Evolutionary conservation across 2,888 invertebrate genomes (phyloP).

Genomic region (Allolobophora icterica): DNA sequence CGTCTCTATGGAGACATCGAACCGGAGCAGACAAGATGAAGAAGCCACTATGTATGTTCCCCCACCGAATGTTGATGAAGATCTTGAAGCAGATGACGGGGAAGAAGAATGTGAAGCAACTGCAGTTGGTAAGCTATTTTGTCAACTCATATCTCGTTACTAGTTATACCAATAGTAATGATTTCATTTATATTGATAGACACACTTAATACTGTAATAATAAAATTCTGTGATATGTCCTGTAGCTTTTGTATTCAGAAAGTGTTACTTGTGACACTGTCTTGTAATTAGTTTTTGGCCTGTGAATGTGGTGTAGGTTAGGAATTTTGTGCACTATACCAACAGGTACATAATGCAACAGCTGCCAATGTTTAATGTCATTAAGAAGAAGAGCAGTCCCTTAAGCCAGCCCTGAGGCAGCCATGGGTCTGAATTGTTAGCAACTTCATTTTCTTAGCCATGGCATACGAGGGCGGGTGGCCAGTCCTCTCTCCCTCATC

Average conservation of each 20-base stretch:
- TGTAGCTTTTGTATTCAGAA: not conserved
- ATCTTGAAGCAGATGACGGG: not conserved
- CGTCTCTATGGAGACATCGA: constrained; percentile 1
- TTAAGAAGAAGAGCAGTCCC: no score
- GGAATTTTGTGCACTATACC: not conserved
- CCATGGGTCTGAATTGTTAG: no score
- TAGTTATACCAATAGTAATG: not conserved
- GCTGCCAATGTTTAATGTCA: not conserved
- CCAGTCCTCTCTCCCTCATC: no score
- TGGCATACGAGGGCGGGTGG: no score
- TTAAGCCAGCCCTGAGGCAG: no score
- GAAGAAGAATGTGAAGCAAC: not conserved
- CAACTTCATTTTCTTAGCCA: no score
- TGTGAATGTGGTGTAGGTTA: not conserved
- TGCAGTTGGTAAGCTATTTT: not conserved
- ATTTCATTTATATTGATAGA: not conserved
- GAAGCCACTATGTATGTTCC: constrained; percentile 24
- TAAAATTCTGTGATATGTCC: not conserved
- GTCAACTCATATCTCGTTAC: not conserved
- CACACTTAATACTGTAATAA: not conserved
- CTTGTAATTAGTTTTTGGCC: not conserved
- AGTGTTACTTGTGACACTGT: not conserved
- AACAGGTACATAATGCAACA: not conserved
- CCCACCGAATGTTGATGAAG: not conserved
- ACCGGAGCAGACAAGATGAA: not conserved